Conservation (phyloP, 2,888 invertebrate genomes). For the Operophtera brumata region DNA sequence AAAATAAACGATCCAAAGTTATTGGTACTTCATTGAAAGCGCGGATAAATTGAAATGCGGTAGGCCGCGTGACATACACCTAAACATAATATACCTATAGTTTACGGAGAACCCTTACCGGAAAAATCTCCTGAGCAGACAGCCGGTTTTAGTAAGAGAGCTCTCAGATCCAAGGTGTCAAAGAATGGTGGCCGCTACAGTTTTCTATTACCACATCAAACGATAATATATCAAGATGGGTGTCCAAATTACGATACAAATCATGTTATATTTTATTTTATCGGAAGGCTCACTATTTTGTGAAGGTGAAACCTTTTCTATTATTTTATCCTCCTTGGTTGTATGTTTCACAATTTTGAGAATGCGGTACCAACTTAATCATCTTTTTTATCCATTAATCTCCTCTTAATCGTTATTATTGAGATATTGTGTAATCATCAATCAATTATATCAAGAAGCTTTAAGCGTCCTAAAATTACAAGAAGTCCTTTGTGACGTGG, state of each 20-base stretch:
- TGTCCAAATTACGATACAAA: slow-evolving; percentile 27
- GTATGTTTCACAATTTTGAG: not conserved
- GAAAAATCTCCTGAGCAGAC: not conserved
- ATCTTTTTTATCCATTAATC: too few relatives aligned
- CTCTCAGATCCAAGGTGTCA: not conserved
- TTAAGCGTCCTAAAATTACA: too few relatives aligned
- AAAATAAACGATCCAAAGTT: slow-evolving; percentile 13
- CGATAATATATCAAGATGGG: slow-evolving; percentile 32
- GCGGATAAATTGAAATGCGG: slow-evolving; percentile 9
- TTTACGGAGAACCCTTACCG: slow-evolving; percentile 3
- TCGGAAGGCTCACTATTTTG: slow-evolving; percentile 8
- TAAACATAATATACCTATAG: slow-evolving; percentile 6
- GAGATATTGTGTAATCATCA: too few relatives aligned
- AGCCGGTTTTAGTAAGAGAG: slow-evolving; percentile 3
- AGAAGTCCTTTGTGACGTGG: too few relatives aligned
- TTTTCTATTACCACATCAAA: slow-evolving; percentile 23
- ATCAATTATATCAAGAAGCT: too few relatives aligned
- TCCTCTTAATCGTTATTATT: too few relatives aligned
- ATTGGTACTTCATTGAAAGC: slow-evolving; percentile 8
- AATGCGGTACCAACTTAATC: too few relatives aligned
- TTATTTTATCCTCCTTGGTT: not conserved
- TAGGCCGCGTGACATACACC: slow-evolving; percentile 3
- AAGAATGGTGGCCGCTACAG: slow-evolving; percentile 20
- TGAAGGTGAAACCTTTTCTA: not conserved
- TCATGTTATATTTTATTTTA: slow-evolving; percentile 20